phyloP scores from a whole-genome alignment of 2,797 vertebrate genomes.

The Ciconia nigra region DNA sequence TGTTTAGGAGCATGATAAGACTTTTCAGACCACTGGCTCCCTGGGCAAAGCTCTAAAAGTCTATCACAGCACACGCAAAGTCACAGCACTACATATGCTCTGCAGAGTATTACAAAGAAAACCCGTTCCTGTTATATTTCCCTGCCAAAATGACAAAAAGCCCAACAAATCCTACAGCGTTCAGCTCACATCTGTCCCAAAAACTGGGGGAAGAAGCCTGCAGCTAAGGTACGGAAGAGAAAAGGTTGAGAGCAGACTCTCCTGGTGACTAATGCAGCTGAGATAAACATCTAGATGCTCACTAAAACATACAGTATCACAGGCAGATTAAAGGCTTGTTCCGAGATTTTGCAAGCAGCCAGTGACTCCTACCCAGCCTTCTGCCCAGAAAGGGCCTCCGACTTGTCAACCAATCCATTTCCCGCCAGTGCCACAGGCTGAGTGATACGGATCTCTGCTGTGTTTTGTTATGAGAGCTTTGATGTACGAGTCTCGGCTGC shows the following conservation, averaged over 20 bases:
- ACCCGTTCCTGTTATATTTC: not conserved
- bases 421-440: conserved; percentile 64
- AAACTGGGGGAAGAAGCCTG: not conserved
- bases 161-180: not conserved
- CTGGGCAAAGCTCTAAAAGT: not conserved
- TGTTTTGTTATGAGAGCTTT: conserved; percentile 65
- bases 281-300: conserved; percentile 63
- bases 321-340: conserved; percentile 54
- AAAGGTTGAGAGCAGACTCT: conserved; percentile 27
- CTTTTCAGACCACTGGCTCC: not conserved
- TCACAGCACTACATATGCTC: not conserved
- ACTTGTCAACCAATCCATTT: conserved; percentile 71
- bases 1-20: conserved; percentile 1
- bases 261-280: conserved; percentile 23
- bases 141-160: not conserved
- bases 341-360: conserved; percentile 67
- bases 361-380: conserved; percentile 71
- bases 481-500: conserved; percentile 35
- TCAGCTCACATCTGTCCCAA: not conserved
- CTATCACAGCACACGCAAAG: not conserved
- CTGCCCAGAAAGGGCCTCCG: conserved; percentile 71
- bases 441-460: conserved; percentile 57
- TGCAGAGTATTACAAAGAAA: not conserved
- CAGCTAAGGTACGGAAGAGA: not conserved
- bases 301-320: conserved; percentile 53